A percentile compares a stretch with the other conserved stretches of the same genome.
Conservation (phyloP, 2,888 invertebrate species). For the Spisula subtruncata region DNA sequence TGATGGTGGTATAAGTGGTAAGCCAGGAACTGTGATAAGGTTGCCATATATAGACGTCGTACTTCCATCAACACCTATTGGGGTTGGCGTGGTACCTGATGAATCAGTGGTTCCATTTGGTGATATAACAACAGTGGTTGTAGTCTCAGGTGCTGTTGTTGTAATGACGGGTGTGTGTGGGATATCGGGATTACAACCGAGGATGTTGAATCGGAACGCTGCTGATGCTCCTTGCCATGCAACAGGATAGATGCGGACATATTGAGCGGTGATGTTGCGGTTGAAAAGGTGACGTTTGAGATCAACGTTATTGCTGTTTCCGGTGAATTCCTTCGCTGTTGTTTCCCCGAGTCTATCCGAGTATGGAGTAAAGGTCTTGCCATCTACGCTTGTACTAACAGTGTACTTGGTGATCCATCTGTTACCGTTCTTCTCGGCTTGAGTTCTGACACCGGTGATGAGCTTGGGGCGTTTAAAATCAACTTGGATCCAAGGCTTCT, state of each 20-base stretch:
- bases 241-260: slow-evolving; percentile 77
- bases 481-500: slow-evolving; percentile 79
- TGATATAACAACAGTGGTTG: slow-evolving; percentile 47
- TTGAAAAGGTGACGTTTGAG: slow-evolving; percentile 79
- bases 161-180: slow-evolving; percentile 65
- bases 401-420: slow-evolving; percentile 78
- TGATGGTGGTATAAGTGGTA: slow-evolving; percentile 57
- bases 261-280: slow-evolving; percentile 79
- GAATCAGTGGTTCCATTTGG: slow-evolving; percentile 47
- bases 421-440: slow-evolving; percentile 74
- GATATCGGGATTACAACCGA: slow-evolving; percentile 79
- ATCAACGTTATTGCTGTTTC: slow-evolving; percentile 74
- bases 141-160: slow-evolving; percentile 48
- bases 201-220: slow-evolving; percentile 77
- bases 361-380: slow-evolving; percentile 78
- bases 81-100: slow-evolving; percentile 46
- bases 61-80: slow-evolving; percentile 44
- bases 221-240: slow-evolving; percentile 69
- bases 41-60: slow-evolving; percentile 47
- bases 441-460: slow-evolving; percentile 80
- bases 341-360: slow-evolving; percentile 70
- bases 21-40: slow-evolving; percentile 52
- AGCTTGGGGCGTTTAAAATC: slow-evolving; percentile 78
- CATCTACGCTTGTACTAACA: slow-evolving; percentile 78
- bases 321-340: slow-evolving; percentile 74